Percentiles rank a stretch among this genome's conserved stretches.
Conservation (phyloP, 2,797 vertebrate genomes). For the Amblyopsis hoosieri region DNA sequence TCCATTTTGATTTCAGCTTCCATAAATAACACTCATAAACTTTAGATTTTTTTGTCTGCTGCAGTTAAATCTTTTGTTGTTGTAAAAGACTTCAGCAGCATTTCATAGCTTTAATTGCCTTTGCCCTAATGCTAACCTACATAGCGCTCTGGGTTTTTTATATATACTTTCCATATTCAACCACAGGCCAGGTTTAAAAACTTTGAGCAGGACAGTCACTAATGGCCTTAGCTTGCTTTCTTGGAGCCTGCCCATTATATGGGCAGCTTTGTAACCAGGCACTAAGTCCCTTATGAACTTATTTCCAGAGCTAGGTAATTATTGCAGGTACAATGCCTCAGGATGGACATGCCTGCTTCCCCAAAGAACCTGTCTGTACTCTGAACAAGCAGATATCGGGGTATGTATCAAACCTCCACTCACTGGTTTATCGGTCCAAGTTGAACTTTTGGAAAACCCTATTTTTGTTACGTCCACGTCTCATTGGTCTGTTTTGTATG, state of each 20-base stretch:
- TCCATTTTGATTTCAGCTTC: conserved; percentile 43
- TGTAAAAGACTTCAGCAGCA: conserved; percentile 38
- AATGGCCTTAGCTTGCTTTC: conserved; percentile 52
- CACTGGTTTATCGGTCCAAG: conserved; percentile 31
- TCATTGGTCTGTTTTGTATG: too few species aligned
- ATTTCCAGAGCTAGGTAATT: conserved; percentile 70
- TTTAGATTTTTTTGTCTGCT: conserved; percentile 13
- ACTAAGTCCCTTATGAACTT: conserved; percentile 67
- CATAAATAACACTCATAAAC: conserved; percentile 14
- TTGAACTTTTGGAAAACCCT: conserved; percentile 5
- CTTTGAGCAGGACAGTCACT: conserved; percentile 28
- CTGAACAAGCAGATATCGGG: conserved; percentile 41
- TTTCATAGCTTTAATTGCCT: conserved; percentile 13
- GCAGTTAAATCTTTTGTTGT: conserved; percentile 45
- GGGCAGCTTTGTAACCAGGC: conserved; percentile 56
- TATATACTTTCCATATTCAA: conserved; percentile 55
- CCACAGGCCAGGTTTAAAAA: conserved; percentile 41
- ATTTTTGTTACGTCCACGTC: too few species aligned
- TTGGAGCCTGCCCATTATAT: conserved; percentile 48
- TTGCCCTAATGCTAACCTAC: neutral
- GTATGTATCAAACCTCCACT: conserved; percentile 47
- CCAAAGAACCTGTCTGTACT: conserved; percentile 63
- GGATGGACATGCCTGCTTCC: conserved; percentile 61
- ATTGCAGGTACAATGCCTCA: conserved; percentile 67
- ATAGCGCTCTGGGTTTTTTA: conserved; percentile 15